These are phyloP conservation scores for Setophaga coronata DNA, from an alignment of 2,113 vertebrate species.

Conservation along the genomic window DNA sequence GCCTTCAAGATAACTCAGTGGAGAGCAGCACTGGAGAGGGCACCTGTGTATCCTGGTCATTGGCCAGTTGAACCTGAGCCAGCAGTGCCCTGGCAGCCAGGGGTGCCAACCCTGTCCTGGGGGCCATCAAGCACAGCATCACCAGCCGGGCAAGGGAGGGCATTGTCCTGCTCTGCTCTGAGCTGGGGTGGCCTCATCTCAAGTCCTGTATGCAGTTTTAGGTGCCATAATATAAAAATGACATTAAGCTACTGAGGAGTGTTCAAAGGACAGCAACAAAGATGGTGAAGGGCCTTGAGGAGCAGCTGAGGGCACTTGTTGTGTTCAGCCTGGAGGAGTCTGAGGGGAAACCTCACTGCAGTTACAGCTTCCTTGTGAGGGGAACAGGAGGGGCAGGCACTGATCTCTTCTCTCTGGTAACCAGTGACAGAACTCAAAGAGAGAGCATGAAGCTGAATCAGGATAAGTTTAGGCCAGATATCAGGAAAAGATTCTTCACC, in stretches of 20 bases:
- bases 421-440: background rate
- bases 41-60: rapidly evolving
- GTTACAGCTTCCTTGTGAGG: background rate
- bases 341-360: background rate
- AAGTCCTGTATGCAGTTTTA: rapidly evolving
- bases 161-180: background rate
- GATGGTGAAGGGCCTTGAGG: background rate
- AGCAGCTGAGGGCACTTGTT: background rate
- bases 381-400: background rate
- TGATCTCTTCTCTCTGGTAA: background rate
- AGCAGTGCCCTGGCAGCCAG: background rate
- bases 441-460: background rate
- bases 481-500: background rate
- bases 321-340: background rate
- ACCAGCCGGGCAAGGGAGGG: rapidly evolving
- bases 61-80: rapidly evolving
- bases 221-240: background rate
- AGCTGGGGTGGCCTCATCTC: rapidly evolving
- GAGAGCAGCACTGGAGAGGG: background rate
- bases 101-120: background rate
- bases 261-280: background rate
- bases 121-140: background rate
- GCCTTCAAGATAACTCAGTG: background rate
- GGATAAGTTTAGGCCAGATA: background rate
- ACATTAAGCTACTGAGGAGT: background rate